Evolutionary conservation across 2,888 invertebrate species (phyloP).

Genomic region (Fragum whitleyi): DNA sequence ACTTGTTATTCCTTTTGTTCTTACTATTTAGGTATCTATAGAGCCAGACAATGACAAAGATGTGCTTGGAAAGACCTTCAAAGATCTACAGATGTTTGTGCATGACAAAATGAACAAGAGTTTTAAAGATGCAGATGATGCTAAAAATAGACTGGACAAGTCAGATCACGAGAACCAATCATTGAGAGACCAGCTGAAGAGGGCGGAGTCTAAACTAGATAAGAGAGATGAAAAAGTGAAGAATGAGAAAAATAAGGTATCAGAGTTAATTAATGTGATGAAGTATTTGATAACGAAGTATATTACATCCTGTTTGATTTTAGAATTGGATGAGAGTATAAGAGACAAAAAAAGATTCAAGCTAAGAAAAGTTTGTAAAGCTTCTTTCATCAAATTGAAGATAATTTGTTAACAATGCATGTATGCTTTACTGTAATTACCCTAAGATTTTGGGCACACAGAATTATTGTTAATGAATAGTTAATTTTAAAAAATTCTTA

Average conservation of each 20-base stretch:
- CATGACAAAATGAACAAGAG: slow-evolving; percentile 78
- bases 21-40: slow-evolving; percentile 67
- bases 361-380: too few species aligned
- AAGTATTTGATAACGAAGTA: background rate
- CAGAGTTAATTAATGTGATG: too few species aligned
- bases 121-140: slow-evolving; percentile 73
- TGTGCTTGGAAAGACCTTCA: slow-evolving; percentile 78
- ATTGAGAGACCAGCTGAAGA: slow-evolving; percentile 76
- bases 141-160: slow-evolving; percentile 73
- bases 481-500: too few species aligned
- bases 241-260: slow-evolving; percentile 67
- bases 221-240: slow-evolving; percentile 71
- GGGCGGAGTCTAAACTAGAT: slow-evolving; percentile 70
- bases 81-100: slow-evolving; percentile 79
- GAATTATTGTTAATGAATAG: too few species aligned
- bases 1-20: background rate
- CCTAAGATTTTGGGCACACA: too few species aligned
- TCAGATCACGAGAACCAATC: slow-evolving; percentile 76
- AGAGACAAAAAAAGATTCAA: too few species aligned
- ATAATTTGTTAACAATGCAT: too few species aligned
- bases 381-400: too few species aligned
- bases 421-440: too few species aligned
- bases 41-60: slow-evolving; percentile 77
- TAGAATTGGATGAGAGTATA: too few species aligned
- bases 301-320: background rate